Evolutionary conservation across 2,888 invertebrate genomes (phyloP).

Genomic region (Caenorhabditis zanzibari): DNA sequence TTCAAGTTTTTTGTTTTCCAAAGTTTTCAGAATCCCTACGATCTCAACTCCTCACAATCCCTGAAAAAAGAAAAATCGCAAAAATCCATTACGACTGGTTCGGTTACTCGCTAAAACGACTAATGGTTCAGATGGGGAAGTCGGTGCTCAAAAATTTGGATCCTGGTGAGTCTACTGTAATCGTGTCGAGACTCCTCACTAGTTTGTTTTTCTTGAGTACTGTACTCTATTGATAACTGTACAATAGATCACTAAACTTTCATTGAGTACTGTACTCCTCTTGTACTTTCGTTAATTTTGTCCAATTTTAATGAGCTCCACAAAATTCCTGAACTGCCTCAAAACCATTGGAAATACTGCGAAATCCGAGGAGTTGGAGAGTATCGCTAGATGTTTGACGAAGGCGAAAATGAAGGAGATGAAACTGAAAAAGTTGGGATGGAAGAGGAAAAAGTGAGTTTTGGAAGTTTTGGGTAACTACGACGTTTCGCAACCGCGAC

Average conservation of each 20-base stretch:
- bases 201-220: too few relatives aligned
- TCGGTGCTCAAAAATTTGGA: conserved; percentile 63
- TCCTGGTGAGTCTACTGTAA: conserved; percentile 59
- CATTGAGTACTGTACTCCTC: too few relatives aligned
- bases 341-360: conserved; percentile 50
- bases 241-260: too few relatives aligned
- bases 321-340: conserved; percentile 49
- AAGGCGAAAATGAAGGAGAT: conserved; percentile 59
- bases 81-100: conserved; percentile 78
- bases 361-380: conserved; percentile 71
- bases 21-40: conserved; percentile 40
- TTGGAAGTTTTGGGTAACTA: neutral
- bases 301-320: conserved; percentile 53
- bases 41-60: conserved; percentile 39
- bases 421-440: conserved; percentile 38
- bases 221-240: too few relatives aligned
- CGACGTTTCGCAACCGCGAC: too few relatives aligned
- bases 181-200: too few relatives aligned
- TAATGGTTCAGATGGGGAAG: conserved; percentile 75
- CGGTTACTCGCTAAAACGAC: conserved; percentile 69
- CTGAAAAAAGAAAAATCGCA: conserved; percentile 59
- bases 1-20: neutral
- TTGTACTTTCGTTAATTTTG: conserved; percentile 4
- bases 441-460: conserved; percentile 38
- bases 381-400: conserved; percentile 71